Base-by-base conservation (phyloP, 1,140 invertebrate species). In the Zaprionus inermis region DNA sequence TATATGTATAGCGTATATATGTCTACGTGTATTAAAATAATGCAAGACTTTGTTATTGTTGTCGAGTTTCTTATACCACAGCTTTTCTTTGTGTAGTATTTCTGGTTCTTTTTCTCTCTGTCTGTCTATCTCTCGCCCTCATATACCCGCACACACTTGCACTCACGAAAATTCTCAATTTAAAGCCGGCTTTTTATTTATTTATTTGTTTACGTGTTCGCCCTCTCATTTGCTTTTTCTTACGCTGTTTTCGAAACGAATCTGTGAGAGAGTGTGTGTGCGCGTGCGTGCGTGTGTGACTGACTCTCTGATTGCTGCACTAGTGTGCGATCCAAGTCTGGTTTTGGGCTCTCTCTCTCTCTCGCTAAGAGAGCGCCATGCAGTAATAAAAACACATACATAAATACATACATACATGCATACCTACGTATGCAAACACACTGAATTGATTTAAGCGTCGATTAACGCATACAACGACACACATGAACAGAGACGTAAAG, bases 171-270 rank as follows among this genome's bases (percentile, higher is more conserved):
- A 68, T 69, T 60, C 71, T 69, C 72, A 86, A 82, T 83, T 88
- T 77, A 78, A 79, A 83, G 83, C 83, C 83, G 83, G 83, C 83
- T 83, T 86, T 83, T 85, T 77, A 79, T 77, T 72, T 86, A 85
- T 86, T 85, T 82, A 79, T 85, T 86, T 85, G 79, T 86, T 85
- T 85, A 86, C 81, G 69, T 71, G 79, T 71, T 73, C 59, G 57
- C 55, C 64, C 61, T 59, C 57, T 61, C 59, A 38, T 30, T 60
- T 66, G 30, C 51, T 54, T 66, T 55, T 71, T 56, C 58, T 72
- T 58, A 32, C 60, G 56, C 66, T 79, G 49, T 57, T 68, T 71
- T 52, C 46, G 20, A 78, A 78, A 78, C 44, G 18, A 11, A 18
- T 4, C 5, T 3, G 6, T 44, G n/a, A 56, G 44, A 83, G 72